Evolutionary conservation across 2,888 invertebrate genomes (phyloP).

Genomic region (Metallyticus violacea): DNA sequence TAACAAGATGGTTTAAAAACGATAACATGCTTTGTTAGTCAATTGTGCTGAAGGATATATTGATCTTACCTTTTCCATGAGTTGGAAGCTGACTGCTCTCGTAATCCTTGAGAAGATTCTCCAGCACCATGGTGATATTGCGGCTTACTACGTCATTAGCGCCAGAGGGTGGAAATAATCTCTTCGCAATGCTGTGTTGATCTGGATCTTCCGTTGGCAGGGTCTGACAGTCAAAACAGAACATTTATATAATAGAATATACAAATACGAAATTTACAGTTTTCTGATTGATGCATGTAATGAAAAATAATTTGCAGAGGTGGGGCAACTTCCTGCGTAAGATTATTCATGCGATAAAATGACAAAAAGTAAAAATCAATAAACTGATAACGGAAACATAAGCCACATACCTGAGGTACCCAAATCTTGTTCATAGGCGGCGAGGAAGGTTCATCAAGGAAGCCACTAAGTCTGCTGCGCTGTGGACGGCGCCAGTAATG

Average conservation of each 20-base stretch:
- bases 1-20: no score
- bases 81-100: slow-evolving; percentile 86
- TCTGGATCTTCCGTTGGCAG: background rate
- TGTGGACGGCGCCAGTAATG: background rate
- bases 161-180: slow-evolving; percentile 48
- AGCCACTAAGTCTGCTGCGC: background rate
- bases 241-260: no score
- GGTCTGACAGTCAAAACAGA: background rate
- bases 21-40: no score
- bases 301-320: no score
- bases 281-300: no score
- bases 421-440: background rate
- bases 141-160: slow-evolving; percentile 72
- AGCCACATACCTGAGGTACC: background rate
- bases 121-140: slow-evolving; percentile 81
- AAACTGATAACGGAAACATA: no score
- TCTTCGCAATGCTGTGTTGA: background rate
- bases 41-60: no score
- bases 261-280: no score
- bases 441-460: background rate
- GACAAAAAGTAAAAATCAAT: background rate
- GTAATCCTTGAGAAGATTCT: slow-evolving; percentile 84
- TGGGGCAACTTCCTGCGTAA: no score
- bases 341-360: background rate
- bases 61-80: slow-evolving; percentile 75